A percentile compares a stretch with the other conserved stretches of the same genome.
phyloP scores from a whole-genome alignment of 2,113 vertebrate genomes.

The Microtus montanus region DNA sequence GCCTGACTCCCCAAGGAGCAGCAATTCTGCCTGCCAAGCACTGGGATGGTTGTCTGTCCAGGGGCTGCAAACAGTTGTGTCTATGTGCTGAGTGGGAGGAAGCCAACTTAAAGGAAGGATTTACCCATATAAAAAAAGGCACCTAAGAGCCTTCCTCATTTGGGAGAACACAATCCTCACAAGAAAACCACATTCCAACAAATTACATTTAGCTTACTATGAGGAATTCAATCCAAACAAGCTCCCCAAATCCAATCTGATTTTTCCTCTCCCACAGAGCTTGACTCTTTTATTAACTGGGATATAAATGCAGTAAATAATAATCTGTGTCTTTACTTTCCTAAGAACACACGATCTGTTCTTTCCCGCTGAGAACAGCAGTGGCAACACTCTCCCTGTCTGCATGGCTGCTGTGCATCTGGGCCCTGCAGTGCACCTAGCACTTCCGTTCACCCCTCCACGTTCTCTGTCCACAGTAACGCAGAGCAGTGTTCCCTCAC shows the following conservation, averaged over 20 bases:
- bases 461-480: no score
- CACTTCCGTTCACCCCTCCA: background rate
- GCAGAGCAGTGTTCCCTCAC: rapidly evolving
- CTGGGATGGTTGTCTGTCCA: background rate
- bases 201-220: background rate
- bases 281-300: background rate
- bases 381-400: background rate
- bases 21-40: background rate
- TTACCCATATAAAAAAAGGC: background rate
- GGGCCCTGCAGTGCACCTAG: background rate
- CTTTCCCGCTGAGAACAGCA: background rate
- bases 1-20: background rate
- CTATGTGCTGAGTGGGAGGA: background rate
- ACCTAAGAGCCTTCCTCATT: background rate
- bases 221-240: background rate
- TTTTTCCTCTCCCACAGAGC: background rate
- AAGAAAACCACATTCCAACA: background rate
- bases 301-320: background rate
- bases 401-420: background rate
- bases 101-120: background rate
- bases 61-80: background rate
- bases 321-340: background rate
- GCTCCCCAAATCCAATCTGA: background rate
- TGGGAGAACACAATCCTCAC: background rate
- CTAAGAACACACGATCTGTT: background rate